These are phyloP conservation scores for Hymenopus coronatus DNA, from an alignment of 2,888 invertebrate genomes.

Conservation along the genomic window DNA sequence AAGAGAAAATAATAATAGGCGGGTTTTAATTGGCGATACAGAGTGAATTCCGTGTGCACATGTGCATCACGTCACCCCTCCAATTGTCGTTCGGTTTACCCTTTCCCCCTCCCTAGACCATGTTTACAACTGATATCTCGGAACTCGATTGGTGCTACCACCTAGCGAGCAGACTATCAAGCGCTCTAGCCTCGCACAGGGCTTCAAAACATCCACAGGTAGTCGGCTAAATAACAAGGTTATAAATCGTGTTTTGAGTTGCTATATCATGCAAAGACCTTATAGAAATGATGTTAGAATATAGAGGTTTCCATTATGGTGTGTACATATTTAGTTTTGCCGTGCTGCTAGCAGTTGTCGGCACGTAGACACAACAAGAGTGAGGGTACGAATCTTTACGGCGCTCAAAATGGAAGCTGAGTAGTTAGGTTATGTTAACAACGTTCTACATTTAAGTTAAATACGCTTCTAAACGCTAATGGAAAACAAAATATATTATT, in stretches of 20 bases:
- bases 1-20: neutral
- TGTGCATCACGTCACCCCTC: neutral
- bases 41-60: neutral
- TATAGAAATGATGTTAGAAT: neutral
- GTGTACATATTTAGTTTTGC: neutral
- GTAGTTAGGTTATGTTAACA: neutral
- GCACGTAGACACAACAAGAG: neutral
- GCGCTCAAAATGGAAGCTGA: constrained; percentile 29
- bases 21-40: neutral
- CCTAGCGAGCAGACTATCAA: neutral
- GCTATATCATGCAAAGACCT: neutral
- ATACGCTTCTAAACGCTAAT: neutral
- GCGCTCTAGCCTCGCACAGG: constrained; percentile 9
- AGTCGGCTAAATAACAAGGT: neutral
- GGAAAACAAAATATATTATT: neutral
- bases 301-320: neutral
- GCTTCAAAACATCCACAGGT: neutral
- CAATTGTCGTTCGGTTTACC: neutral
- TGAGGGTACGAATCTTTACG: constrained; percentile 27
- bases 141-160: constrained; percentile 20
- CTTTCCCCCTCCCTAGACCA: neutral
- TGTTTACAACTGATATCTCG: neutral
- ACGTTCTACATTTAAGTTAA: neutral
- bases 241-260: neutral
- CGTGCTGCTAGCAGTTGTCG: neutral